Conservation (phyloP, 1,140 invertebrate genomes). For the Drosophila sproati region DNA sequence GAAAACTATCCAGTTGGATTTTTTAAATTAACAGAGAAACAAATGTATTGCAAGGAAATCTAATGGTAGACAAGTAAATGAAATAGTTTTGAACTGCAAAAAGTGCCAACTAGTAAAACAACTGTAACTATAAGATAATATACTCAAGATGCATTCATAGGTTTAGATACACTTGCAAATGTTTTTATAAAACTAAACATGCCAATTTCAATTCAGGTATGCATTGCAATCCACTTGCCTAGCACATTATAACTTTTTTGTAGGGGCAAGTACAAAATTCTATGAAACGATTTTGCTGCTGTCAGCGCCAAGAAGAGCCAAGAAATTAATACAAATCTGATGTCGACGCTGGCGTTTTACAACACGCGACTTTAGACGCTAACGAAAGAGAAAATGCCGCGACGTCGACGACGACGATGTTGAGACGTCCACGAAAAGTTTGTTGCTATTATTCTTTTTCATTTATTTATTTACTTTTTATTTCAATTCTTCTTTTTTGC, state of each 20-base stretch:
- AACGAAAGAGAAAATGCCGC: slow-evolving; percentile 78
- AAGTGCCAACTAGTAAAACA: too few species aligned
- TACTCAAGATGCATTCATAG: too few species aligned
- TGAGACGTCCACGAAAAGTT: slow-evolving; percentile 60
- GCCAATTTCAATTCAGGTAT: not conserved
- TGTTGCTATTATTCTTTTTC: slow-evolving; percentile 52
- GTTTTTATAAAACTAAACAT: not conserved
- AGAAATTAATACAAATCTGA: slow-evolving; percentile 62
- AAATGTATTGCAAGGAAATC: too few species aligned
- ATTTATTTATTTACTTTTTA: slow-evolving; percentile 50
- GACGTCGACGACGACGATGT: slow-evolving; percentile 36
- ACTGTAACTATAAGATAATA: too few species aligned
- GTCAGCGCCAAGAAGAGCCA: slow-evolving; percentile 30
- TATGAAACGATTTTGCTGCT: slow-evolving; percentile 35
- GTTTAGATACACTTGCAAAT: too few species aligned
- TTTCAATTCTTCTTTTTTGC: slow-evolving; percentile 15
- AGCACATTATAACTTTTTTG: slow-evolving; percentile 2
- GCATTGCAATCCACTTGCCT: slow-evolving; percentile 16
- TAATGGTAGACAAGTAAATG: too few species aligned
- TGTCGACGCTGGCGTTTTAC: slow-evolving; percentile 25
- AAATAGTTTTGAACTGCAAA: too few species aligned
- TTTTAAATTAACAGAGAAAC: too few species aligned
- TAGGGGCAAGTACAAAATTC: slow-evolving; percentile 7
- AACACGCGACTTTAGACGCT: slow-evolving; percentile 53
- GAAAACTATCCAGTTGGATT: too few species aligned